phyloP scores from a whole-genome alignment of 2,888 invertebrate species.

The Sylvicola cinctus region DNA sequence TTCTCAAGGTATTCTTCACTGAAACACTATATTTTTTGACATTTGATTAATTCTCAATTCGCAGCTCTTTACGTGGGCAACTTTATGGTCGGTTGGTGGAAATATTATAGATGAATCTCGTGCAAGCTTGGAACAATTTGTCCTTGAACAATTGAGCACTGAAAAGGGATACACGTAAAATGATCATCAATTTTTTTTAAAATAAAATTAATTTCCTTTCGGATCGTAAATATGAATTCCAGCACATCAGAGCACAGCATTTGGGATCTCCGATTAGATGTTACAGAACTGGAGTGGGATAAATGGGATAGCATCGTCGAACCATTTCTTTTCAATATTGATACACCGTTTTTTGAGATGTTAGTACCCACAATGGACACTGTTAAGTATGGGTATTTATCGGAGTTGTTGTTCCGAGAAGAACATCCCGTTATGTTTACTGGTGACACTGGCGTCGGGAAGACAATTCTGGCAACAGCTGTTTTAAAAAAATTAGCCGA shows the following conservation, averaged over 20 bases:
- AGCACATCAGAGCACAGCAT: conserved; percentile 51
- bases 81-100: conserved; percentile 73
- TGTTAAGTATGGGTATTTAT: conserved; percentile 47
- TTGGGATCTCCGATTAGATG: conserved; percentile 60
- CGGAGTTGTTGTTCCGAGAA: conserved; percentile 44
- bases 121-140: conserved; percentile 43
- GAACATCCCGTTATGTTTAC: conserved; percentile 68
- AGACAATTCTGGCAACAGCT: conserved; percentile 65
- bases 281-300: conserved; percentile 45
- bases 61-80: conserved; percentile 58
- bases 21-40: not conserved
- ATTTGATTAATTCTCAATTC: not conserved
- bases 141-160: conserved; percentile 30
- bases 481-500: conserved; percentile 41
- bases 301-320: conserved; percentile 64
- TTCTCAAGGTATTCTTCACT: conserved; percentile 30
- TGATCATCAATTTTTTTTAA: not conserved
- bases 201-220: too few relatives aligned
- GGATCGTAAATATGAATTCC: too few relatives aligned
- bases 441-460: conserved; percentile 83
- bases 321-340: conserved; percentile 43
- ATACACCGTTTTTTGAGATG: conserved; percentile 68
- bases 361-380: conserved; percentile 84
- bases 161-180: not conserved
- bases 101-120: conserved; percentile 52